Conservation (phyloP, 2,113 vertebrate species). For the Antennarius striatus region DNA sequence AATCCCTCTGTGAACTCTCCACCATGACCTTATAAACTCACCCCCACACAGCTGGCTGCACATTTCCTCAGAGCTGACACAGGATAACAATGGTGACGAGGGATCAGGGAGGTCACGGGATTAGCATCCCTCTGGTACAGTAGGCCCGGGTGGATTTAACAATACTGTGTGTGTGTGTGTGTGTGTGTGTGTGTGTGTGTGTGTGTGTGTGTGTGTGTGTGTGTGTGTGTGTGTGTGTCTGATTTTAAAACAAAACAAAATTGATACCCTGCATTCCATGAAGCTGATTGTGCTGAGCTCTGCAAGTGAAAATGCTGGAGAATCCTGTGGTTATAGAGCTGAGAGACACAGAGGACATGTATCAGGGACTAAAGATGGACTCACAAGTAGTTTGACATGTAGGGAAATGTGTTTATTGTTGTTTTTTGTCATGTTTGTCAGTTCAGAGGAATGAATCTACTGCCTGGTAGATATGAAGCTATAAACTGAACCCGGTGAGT, state of each 20-base stretch:
- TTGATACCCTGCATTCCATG: conserved; percentile 11
- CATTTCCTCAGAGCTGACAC: conserved; percentile 19
- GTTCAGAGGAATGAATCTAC: neutral
- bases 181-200: conserved; percentile 25
- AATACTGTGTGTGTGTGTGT: neutral
- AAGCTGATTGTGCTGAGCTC: conserved; percentile 37
- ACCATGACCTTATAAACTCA: conserved; percentile 45
- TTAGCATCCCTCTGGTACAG: conserved; percentile 45
- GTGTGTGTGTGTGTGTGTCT: conserved; percentile 18
- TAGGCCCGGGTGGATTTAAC: conserved; percentile 43
- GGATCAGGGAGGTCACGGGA: conserved; percentile 63
- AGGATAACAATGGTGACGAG: conserved; percentile 46
- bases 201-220: conserved; percentile 3
- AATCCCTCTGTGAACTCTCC: conserved; percentile 41
- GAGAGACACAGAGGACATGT: conserved; percentile 4
- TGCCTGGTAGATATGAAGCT: neutral
- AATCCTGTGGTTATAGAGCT: conserved; percentile 15
- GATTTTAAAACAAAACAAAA: conserved; percentile 36
- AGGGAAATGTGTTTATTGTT: neutral
- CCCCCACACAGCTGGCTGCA: conserved; percentile 60
- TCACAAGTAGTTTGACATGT: neutral
- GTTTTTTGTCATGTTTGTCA: neutral
- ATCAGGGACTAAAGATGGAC: conserved; percentile 24
- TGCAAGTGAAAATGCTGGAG: conserved; percentile 9
- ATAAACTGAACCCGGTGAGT: neutral